Evolutionary conservation across 2,113 vertebrate species (phyloP).

Genomic region (Gymnorhina tibicen): DNA sequence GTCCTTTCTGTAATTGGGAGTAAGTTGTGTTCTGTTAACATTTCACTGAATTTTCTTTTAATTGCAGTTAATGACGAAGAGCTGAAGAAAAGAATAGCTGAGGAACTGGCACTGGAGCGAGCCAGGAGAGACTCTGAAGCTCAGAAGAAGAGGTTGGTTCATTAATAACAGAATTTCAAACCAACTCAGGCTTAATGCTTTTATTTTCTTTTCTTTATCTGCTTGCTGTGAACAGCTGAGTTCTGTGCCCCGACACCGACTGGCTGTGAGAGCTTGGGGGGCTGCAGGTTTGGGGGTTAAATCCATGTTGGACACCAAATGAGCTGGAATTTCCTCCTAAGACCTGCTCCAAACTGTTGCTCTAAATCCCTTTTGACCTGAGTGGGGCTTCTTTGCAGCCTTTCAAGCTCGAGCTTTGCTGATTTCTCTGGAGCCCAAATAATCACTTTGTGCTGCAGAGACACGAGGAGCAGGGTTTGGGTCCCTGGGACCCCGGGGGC

Average conservation of each 20-base stretch:
- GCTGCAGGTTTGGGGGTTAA: background rate
- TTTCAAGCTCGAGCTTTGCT: background rate
- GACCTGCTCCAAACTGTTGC: background rate
- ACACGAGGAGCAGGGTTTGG: background rate
- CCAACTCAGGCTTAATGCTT: background rate
- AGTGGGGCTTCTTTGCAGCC: background rate
- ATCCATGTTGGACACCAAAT: background rate
- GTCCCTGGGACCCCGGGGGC: background rate
- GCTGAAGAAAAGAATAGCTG: conserved; percentile 78
- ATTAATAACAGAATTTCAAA: background rate
- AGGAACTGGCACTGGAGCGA: conserved; percentile 76
- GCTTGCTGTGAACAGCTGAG: background rate
- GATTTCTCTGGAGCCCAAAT: background rate
- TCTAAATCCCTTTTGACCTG: background rate
- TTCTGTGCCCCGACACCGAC: background rate
- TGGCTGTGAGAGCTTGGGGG: background rate
- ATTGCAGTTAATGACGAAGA: conserved; percentile 78
- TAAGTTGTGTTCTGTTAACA: background rate
- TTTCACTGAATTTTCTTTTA: background rate
- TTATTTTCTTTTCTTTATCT: background rate
- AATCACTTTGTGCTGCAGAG: background rate
- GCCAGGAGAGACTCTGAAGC: conserved; percentile 74
- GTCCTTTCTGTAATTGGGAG: background rate
- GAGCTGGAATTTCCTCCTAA: background rate
- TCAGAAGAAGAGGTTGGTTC: conserved; percentile 74